Evolutionary conservation across 2,113 vertebrate genomes (phyloP), one percentile per base, ranked within the genome.

Genomic region (Isichthys henryi): DNA sequence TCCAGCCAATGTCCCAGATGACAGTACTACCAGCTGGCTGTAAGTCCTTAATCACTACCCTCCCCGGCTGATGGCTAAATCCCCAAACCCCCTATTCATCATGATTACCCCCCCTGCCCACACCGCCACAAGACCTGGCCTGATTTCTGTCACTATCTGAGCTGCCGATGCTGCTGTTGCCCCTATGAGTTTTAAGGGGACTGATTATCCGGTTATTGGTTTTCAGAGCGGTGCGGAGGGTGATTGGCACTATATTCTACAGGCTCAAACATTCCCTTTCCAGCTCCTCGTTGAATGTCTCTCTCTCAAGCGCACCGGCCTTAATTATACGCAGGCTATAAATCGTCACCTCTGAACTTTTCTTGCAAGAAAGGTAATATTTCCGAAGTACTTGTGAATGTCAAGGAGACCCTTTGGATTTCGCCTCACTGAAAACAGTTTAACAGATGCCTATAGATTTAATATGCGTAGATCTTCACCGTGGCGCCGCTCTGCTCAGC

Each of bases 361-460:
- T 84, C 82, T 84, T n/a, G 82, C 82, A 48, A 48, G 82, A 84
- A 48, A 84, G 82, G 82, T 84, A 84, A 84, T 84, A 84, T 84
- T 84, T 84, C 80, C 82, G 3, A 84, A 48, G 82, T 84, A n/a
- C 82, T 84, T 48, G 82, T 84, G 82, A 84, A 84, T 84, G 82
- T 48, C 82, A 84, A 84, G 45, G 82, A 48, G 43, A 48, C 82
- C 82, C 82, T 48, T 84, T 2, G 45, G 82, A 46, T 48, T 84
- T n/a, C 9, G 3, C 82, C 43, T 48, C 23, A n/a, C 45, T n/a
- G 39, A 46, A 84, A 46, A 48, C 82, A 84, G 19, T 84, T 84
- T 84, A 84, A 84, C 45, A 45, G 82, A 84, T 84, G 82, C 82
- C 82, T 84, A 84, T 84, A 84, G 82, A 39, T 48, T 46, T 48